These are phyloP conservation scores for Parnassius smintheus DNA, from an alignment of 2,888 invertebrate genomes.

Conservation along the genomic window DNA sequence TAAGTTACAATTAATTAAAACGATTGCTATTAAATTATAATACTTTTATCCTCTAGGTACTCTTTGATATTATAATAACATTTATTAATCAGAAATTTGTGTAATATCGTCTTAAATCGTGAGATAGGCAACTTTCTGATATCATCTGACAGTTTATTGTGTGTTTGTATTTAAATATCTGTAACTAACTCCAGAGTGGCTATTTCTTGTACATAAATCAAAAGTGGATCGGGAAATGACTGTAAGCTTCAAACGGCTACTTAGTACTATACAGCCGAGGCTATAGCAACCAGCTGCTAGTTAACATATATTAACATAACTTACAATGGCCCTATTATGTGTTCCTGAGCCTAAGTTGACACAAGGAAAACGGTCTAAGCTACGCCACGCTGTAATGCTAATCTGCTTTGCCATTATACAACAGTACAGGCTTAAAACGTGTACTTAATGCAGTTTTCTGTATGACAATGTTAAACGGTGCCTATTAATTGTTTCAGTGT, in stretches of 20 bases:
- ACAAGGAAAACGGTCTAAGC: slow-evolving; percentile 19
- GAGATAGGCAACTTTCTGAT: too few species aligned
- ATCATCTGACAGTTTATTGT: too few species aligned
- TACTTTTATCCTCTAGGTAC: too few species aligned
- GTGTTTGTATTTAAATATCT: slow-evolving; percentile 18
- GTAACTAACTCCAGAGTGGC: slow-evolving; percentile 8
- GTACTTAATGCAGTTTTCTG: too few species aligned
- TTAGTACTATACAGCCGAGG: slow-evolving; percentile 18
- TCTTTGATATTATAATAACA: too few species aligned
- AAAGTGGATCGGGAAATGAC: slow-evolving; percentile 13
- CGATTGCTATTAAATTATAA: too few species aligned
- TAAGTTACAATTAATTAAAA: too few species aligned
- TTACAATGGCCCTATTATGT: slow-evolving; percentile 24
- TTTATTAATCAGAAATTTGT: too few species aligned
- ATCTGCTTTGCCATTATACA: slow-evolving; percentile 10
- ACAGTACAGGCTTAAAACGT: too few species aligned
- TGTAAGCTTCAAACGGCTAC: slow-evolving; percentile 20
- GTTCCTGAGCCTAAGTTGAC: slow-evolving; percentile 19
- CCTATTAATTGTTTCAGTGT: too few species aligned
- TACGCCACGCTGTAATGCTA: slow-evolving; percentile 9
- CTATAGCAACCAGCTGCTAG: slow-evolving; percentile 16
- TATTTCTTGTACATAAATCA: slow-evolving; percentile 14
- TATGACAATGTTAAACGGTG: too few species aligned
- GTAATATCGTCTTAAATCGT: too few species aligned
- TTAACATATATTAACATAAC: slow-evolving; percentile 26